Conservation (phyloP, 2,888 invertebrate genomes). For the Caenorhabditis angaria region DNA sequence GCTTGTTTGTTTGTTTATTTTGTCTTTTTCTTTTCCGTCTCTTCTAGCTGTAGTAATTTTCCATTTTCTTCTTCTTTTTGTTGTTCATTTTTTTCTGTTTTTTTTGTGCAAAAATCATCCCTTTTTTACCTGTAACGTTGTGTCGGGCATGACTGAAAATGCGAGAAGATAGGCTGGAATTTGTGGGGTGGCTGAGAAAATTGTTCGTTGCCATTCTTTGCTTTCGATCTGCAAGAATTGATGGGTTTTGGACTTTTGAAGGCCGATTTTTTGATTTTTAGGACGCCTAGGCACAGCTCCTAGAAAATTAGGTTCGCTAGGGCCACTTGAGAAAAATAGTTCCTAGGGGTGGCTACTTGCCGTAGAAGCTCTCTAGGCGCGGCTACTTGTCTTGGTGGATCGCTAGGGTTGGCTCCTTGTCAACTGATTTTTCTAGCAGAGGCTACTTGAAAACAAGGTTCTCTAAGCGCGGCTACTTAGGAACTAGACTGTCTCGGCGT, state of each 20-base stretch:
- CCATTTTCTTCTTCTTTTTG: conserved; percentile 14
- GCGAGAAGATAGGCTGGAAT: conserved; percentile 57
- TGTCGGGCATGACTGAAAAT: conserved; percentile 54
- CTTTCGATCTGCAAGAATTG: conserved; percentile 32
- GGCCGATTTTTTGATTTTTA: too few relatives aligned
- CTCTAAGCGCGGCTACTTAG: too few relatives aligned
- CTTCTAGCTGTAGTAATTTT: conserved; percentile 9
- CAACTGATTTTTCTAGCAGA: too few relatives aligned
- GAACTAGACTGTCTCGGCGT: too few relatives aligned
- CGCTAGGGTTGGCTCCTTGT: too few relatives aligned
- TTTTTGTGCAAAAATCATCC: not conserved
- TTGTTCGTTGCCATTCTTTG: conserved; percentile 49
- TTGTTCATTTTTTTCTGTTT: conserved; percentile 15
- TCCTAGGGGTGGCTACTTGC: too few relatives aligned
- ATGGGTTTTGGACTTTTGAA: not conserved
- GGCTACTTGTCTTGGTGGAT: too few relatives aligned
- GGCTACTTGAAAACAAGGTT: too few relatives aligned
- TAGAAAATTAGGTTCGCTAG: too few relatives aligned
- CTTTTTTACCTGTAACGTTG: conserved; percentile 43
- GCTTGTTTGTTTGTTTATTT: conserved; percentile 9
- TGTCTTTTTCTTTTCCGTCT: conserved; percentile 11
- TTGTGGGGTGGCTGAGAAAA: conserved; percentile 52
- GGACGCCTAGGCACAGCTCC: too few relatives aligned
- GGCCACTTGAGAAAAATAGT: too few relatives aligned
- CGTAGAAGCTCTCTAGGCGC: too few relatives aligned